These are phyloP conservation scores for Cervus canadensis DNA, from an alignment of 2,113 vertebrate genomes.

Conservation along the genomic window DNA sequence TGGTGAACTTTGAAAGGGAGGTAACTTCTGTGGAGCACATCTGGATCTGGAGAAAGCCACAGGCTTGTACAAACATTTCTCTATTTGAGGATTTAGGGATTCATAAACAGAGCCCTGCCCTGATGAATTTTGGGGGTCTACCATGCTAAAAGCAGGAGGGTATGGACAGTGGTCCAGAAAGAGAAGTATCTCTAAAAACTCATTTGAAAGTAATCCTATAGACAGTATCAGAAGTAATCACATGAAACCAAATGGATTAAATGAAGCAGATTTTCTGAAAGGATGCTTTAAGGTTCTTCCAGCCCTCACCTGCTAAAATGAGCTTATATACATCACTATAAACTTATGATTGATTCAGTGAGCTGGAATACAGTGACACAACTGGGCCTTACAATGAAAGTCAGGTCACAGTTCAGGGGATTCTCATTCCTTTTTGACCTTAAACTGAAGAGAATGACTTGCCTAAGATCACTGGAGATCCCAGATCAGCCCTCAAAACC, in stretches of 20 bases:
- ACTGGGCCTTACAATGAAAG: neutral
- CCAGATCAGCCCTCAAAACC: neutral
- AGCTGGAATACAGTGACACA: neutral
- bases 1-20: neutral
- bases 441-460: neutral
- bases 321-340: neutral
- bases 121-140: neutral
- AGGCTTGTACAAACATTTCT: neutral
- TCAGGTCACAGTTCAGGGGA: neutral
- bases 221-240: neutral
- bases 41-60: neutral
- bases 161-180: neutral
- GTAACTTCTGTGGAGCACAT: neutral
- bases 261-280: neutral
- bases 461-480: neutral
- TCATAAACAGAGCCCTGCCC: neutral
- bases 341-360: neutral
- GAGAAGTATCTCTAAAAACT: conserved; percentile 17
- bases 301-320: neutral
- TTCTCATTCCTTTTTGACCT: neutral
- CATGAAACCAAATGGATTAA: conserved; percentile 9
- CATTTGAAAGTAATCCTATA: neutral
- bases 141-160: neutral
- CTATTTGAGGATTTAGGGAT: neutral
- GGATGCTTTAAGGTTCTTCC: neutral